Conservation (phyloP, 2,797 vertebrate genomes). For the Phaenicophaeus curvirostris region DNA sequence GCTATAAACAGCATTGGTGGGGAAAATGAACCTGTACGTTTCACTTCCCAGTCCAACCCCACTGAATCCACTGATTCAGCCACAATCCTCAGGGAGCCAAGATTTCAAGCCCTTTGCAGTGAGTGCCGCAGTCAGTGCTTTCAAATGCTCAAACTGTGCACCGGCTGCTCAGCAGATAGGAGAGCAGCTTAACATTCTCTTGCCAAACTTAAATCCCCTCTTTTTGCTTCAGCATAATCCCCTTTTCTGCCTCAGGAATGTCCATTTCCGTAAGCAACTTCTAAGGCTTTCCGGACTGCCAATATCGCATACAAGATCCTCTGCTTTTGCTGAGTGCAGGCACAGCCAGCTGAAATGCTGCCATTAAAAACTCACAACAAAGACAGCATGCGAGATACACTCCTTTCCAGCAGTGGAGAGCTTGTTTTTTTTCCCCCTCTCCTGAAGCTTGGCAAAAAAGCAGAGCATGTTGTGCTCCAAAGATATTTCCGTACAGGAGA, state of each 20-base stretch:
- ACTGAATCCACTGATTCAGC: neutral
- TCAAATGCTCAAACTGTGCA: neutral
- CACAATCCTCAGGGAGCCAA: neutral
- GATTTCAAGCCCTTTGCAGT: neutral
- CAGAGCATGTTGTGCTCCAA: constrained; percentile 38
- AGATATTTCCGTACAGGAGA: constrained; percentile 48
- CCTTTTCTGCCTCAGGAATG: constrained; percentile 58
- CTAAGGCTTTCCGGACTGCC: constrained; percentile 43
- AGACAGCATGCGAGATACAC: constrained; percentile 28
- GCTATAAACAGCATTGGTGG: neutral
- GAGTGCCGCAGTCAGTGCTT: neutral
- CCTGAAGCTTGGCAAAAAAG: constrained; percentile 56
- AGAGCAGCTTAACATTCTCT: constrained; percentile 10
- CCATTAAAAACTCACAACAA: constrained; percentile 34
- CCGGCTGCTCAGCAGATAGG: constrained; percentile 21
- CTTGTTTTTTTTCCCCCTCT: neutral
- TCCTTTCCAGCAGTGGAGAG: constrained; percentile 30
- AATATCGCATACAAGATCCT: constrained; percentile 26
- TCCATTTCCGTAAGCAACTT: constrained; percentile 51
- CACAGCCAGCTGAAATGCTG: constrained; percentile 57
- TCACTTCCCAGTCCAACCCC: neutral
- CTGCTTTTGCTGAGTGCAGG: neutral
- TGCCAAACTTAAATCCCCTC: constrained; percentile 36
- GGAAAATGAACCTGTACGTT: neutral
- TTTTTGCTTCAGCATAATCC: constrained; percentile 52